Evolutionary conservation across 2,888 invertebrate species (phyloP), one percentile per base, ranked within the genome.

Genomic region (Cremastobaeus sp.): DNA sequence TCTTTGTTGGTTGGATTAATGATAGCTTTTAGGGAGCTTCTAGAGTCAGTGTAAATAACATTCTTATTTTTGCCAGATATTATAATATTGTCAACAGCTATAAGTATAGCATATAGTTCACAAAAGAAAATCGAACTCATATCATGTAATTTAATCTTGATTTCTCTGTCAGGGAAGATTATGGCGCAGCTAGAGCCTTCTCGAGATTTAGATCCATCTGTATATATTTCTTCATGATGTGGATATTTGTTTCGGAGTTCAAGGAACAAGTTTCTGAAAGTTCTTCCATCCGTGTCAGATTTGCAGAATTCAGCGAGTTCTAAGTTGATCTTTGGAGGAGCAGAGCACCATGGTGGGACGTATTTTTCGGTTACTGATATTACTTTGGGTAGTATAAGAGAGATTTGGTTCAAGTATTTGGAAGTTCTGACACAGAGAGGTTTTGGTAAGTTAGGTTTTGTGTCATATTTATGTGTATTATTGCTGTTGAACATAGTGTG

Each of bases 1-100:
- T 57, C 41, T 14, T 57, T 41, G 18, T 43, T 57, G 9, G 18
- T 12, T 2, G 18, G 21, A 34, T 50, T 50, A 9, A 2, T 34
- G 1, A 34, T 12, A 3, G 14, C n/a, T n/a, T n/a, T n/a, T n/a
- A n/a, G n/a, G n/a, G n/a, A n/a, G n/a, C n/a, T n/a, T n/a, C n/a
- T n/a, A n/a, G n/a, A n/a, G n/a, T n/a, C n/a, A n/a, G n/a, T n/a
- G n/a, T n/a, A n/a, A n/a, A n/a, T n/a, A n/a, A n/a, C n/a, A n/a
- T n/a, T n/a, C n/a, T n/a, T n/a, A n/a, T n/a, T n/a, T n/a, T n/a
- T n/a, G n/a, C n/a, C n/a, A n/a, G n/a, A n/a, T n/a, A n/a, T n/a
- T n/a, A n/a, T 37, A 8, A 37, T 37, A 11, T 37, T 15, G 14
- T 12, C 9, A 2, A 37, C 5, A 2, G 37, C 37, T 3, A 37